phyloP scores from a whole-genome alignment of 2,888 invertebrate genomes.

The Drosophila limbata region DNA sequence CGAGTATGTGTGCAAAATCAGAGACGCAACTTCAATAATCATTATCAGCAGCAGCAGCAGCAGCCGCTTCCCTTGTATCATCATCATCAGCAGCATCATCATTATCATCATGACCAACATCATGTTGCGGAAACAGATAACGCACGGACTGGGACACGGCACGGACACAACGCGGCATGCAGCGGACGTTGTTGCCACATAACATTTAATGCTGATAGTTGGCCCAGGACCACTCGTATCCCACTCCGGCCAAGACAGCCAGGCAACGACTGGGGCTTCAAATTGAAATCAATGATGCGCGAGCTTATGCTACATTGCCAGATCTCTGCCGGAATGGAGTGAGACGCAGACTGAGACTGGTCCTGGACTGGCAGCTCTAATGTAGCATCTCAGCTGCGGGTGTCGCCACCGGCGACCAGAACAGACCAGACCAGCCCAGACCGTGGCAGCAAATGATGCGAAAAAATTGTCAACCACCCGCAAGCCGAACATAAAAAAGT shows the following conservation, averaged over 20 bases:
- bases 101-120: conserved; percentile 56
- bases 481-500: conserved; percentile 62
- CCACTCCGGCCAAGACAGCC: conserved; percentile 41
- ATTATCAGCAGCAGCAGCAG: conserved; percentile 69
- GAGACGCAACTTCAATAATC: conserved; percentile 77
- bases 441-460: conserved; percentile 76
- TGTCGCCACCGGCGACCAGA: conserved; percentile 57
- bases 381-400: conserved; percentile 58
- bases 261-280: conserved; percentile 61
- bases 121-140: conserved; percentile 84
- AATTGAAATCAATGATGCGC: conserved; percentile 84
- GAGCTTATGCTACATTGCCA: conserved; percentile 76
- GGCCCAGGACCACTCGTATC: conserved; percentile 32
- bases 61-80: conserved; percentile 41
- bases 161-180: conserved; percentile 57
- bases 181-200: conserved; percentile 72
- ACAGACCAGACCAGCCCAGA: conserved; percentile 20
- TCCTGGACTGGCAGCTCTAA: conserved; percentile 50
- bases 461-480: conserved; percentile 70
- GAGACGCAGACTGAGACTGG: background rate
- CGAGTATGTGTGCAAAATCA: conserved; percentile 36
- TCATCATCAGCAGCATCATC: conserved; percentile 49
- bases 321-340: conserved; percentile 16
- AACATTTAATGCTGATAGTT: conserved; percentile 79
- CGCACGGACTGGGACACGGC: conserved; percentile 75